A percentile compares a stretch with the other conserved stretches of the same genome.
phyloP scores from a whole-genome alignment of 2,888 invertebrate species.

The Lypha dubia region DNA sequence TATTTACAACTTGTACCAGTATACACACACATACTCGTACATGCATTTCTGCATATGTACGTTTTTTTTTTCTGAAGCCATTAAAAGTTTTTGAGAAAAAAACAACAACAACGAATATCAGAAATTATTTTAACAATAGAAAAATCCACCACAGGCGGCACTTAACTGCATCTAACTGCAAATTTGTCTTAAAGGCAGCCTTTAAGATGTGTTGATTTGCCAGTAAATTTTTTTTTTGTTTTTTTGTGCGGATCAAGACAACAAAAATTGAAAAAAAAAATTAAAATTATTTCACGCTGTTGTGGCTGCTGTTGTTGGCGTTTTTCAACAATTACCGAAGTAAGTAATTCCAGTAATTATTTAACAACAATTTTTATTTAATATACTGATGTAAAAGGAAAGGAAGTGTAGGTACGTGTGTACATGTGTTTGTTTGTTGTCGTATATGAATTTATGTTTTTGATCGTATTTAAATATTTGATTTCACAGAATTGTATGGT shows the following conservation, averaged over 20 bases:
- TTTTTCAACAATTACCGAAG: conserved; percentile 38
- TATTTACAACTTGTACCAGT: conserved; percentile 23
- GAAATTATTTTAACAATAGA: conserved; percentile 35
- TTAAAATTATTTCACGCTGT: conserved; percentile 4
- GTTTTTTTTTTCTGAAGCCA: background rate
- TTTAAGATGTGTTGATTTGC: conserved; percentile 65
- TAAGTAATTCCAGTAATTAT: conserved; percentile 59
- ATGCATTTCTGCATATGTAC: too few relatives aligned
- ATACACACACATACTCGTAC: too few relatives aligned
- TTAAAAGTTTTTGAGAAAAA: background rate
- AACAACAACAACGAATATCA: too few relatives aligned
- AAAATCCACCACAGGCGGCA: conserved; percentile 44
- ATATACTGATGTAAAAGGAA: too few relatives aligned
- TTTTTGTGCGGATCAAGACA: conserved; percentile 34
- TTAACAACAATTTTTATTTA: conserved; percentile 18
- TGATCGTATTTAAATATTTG: conserved; percentile 59
- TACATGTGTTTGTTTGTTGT: background rate
- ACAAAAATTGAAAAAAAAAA: background rate
- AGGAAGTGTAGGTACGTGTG: background rate
- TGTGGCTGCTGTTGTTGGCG: conserved; percentile 25
- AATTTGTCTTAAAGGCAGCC: conserved; percentile 61
- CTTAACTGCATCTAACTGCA: conserved; percentile 39
- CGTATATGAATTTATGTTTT: background rate
- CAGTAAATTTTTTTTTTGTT: too few relatives aligned
- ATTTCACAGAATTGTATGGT: conserved; percentile 51